Conservation (phyloP, 2,113 vertebrate species). For the Phalacrocorax pelagicus region DNA sequence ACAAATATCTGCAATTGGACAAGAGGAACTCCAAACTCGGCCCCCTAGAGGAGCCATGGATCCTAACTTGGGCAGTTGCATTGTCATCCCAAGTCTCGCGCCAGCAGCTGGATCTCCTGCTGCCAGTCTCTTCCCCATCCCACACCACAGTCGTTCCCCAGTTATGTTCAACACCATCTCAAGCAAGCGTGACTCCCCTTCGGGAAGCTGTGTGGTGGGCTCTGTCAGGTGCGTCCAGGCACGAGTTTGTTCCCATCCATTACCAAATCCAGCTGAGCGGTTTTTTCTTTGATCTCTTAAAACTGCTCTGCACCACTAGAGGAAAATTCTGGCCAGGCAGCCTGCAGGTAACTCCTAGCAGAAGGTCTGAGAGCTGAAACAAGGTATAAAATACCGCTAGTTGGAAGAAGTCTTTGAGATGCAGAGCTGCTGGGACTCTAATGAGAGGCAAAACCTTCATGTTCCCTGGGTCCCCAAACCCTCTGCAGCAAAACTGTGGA, state of each 20-base stretch:
- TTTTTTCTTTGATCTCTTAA: background rate
- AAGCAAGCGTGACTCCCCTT: background rate
- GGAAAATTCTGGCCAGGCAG: background rate
- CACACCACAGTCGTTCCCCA: background rate
- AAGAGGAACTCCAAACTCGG: background rate
- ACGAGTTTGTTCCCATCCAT: background rate
- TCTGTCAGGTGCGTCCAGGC: background rate
- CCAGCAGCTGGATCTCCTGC: background rate
- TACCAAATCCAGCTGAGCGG: background rate
- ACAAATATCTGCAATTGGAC: background rate
- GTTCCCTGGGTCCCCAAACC: background rate
- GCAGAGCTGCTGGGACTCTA: background rate
- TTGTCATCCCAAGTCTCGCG: background rate
- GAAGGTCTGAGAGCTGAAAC: background rate
- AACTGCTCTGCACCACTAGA: background rate
- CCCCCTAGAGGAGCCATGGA: background rate
- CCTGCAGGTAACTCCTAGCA: background rate
- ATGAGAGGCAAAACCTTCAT: background rate
- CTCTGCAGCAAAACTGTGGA: background rate
- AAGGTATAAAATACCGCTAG: background rate
- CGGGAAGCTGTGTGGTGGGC: background rate
- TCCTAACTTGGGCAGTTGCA: background rate
- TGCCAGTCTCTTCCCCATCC: background rate
- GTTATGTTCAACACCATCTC: accelerated
- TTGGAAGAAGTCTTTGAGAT: background rate